These are phyloP conservation scores for Bos indicus DNA, from an alignment of 2,113 vertebrate genomes.

Conservation along the genomic window DNA sequence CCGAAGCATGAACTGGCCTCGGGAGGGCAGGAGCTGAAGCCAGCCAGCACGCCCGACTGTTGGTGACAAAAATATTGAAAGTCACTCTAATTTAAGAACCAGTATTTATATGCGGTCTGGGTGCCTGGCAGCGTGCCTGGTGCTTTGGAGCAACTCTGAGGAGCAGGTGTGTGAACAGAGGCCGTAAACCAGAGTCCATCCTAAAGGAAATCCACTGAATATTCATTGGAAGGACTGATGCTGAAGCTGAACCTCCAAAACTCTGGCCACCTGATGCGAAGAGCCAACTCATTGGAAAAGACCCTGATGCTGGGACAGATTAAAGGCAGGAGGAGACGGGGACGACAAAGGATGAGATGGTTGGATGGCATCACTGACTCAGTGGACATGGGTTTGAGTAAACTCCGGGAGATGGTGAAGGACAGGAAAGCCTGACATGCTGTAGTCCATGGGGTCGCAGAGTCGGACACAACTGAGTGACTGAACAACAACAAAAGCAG, in stretches of 20 bases:
- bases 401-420: background rate
- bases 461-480: fast-evolving
- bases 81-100: background rate
- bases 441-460: background rate
- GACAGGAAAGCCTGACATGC: background rate
- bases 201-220: background rate
- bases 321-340: too few species aligned
- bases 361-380: background rate
- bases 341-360: too few species aligned
- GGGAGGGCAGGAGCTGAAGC: too few species aligned
- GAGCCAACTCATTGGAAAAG: too few species aligned
- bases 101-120: background rate
- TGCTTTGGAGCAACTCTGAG: background rate
- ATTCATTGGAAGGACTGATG: background rate
- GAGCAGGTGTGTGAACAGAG: background rate
- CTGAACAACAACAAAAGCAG: background rate
- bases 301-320: too few species aligned
- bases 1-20: background rate
- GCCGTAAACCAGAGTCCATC: background rate
- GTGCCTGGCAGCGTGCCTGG: background rate
- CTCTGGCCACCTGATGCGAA: too few species aligned
- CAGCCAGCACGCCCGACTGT: background rate
- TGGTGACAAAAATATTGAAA: background rate
- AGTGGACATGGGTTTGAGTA: background rate
- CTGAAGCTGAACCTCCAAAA: background rate